Evolutionary conservation across 2,888 invertebrate genomes (phyloP), one percentile per base, ranked within the genome.

Genomic region (Cerceris rybyensis): DNA sequence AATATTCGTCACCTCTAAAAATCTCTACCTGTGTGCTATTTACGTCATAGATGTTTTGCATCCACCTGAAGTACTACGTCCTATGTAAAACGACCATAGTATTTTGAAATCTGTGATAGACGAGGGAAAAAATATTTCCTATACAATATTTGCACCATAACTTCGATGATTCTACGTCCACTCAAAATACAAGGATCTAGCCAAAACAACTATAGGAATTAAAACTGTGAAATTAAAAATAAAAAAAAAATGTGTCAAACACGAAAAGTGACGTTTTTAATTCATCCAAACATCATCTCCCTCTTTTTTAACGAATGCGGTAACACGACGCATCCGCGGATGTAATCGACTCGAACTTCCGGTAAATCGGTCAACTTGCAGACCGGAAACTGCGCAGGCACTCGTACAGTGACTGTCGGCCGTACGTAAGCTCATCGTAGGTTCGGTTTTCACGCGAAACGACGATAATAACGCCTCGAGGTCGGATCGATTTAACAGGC

Each of bases 331-430:
- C 66, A 52, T 69, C 43, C 67, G 28, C 70, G 72, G 69, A 75
- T 63, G 75, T 66, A 75, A 78, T 75, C 75, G 78, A 65, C 68
- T 50, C 66, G 50, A 58, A 61, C 63, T 79, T 79, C 79, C 79
- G 79, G 73, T 41, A 76, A 65, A 79, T 79, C 72, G 69, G 64
- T 58, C 66, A 60, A 69, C 61, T 59, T 46, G 67, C 49, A 59
- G 61, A 50, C 63, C 72, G 79, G 79, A 79, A 76, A 66, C 63
- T 59, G 60, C 42, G 68, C 65, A 52, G 66, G 17, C 76, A 17
- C 61, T 43, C 46, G 52, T 28, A 49, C 63, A 49, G 46, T 52
- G 46, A 68, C 65, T 41, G 57, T 55, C 58, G 52, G 66, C 41
- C 28, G 28, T 28, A 28, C 28, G 63, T 59, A 61, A 68, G 57